Evolutionary conservation across 2,113 vertebrate species (phyloP).

Genomic region (Pterophyllum scalare): DNA sequence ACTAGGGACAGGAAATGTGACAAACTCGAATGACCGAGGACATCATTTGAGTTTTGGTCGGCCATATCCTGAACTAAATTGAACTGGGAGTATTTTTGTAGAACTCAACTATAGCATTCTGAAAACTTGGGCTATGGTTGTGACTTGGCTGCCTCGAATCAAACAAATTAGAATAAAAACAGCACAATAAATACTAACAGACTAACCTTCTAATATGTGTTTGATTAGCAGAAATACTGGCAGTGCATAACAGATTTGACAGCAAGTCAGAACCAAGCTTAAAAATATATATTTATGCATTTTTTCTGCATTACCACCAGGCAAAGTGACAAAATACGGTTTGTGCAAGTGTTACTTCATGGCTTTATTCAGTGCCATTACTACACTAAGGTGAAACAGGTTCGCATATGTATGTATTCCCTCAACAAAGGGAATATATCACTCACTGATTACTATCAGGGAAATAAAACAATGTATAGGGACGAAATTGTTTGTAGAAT

Average conservation of each 20-base stretch:
- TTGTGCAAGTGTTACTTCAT: neutral
- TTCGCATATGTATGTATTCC: neutral
- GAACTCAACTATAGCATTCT: conserved; percentile 14
- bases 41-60: conserved; percentile 21
- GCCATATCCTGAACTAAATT: conserved; percentile 1
- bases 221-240: neutral
- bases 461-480: neutral
- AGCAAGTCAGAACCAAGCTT: neutral
- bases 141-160: neutral
- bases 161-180: neutral
- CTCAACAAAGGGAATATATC: neutral
- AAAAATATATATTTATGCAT: neutral
- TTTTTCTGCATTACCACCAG: neutral
- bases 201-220: neutral
- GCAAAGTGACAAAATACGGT: neutral
- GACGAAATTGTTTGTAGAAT: neutral
- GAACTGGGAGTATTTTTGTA: neutral
- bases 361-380: neutral
- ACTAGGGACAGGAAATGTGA: conserved; percentile 49
- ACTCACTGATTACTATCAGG: neutral
- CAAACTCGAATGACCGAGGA: neutral
- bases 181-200: neutral
- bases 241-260: neutral
- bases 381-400: neutral
- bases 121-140: neutral